These are phyloP conservation scores for Schlechtendalia chinensis DNA, from an alignment of 1,140 invertebrate species.

Conservation along the genomic window DNA sequence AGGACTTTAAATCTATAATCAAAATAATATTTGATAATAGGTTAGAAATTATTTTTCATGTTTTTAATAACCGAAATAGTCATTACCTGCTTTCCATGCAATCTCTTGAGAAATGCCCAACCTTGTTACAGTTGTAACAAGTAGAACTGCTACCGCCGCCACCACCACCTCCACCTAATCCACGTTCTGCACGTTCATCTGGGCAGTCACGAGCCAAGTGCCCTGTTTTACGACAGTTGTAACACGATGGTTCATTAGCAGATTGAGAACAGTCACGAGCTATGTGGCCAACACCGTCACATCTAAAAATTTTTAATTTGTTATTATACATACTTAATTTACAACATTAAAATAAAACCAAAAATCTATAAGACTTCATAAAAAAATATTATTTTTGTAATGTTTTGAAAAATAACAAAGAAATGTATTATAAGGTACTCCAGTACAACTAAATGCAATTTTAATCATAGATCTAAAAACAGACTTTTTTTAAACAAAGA, in stretches of 20 bases:
- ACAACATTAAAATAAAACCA: no score
- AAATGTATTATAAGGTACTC: no score
- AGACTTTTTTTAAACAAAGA: no score
- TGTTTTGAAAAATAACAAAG: no score
- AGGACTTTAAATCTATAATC: no score
- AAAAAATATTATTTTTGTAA: no score
- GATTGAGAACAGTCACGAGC: slow-evolving; percentile 82
- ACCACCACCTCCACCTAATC: slow-evolving; percentile 76
- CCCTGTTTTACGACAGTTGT: slow-evolving; percentile 55
- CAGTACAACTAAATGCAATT: no score
- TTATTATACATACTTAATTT: not conserved
- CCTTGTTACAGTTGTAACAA: slow-evolving; percentile 46
- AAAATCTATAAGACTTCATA: no score
- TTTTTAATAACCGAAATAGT: no score
- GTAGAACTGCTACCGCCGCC: slow-evolving; percentile 59
- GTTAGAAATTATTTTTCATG: no score
- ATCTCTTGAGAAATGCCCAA: slow-evolving; percentile 48
- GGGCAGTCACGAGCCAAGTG: slow-evolving; percentile 51
- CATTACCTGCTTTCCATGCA: slow-evolving; percentile 53
- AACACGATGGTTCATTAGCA: slow-evolving; percentile 48
- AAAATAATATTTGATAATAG: no score
- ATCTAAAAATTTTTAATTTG: slow-evolving; percentile 71
- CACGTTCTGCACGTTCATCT: slow-evolving; percentile 66
- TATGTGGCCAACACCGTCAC: slow-evolving; percentile 81
- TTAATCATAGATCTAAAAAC: no score